Percentiles rank a stretch among this genome's conserved stretches.
These are phyloP conservation scores for Mesopsocus fuscifrons DNA, from an alignment of 2,888 invertebrate genomes.

Conservation along the genomic window DNA sequence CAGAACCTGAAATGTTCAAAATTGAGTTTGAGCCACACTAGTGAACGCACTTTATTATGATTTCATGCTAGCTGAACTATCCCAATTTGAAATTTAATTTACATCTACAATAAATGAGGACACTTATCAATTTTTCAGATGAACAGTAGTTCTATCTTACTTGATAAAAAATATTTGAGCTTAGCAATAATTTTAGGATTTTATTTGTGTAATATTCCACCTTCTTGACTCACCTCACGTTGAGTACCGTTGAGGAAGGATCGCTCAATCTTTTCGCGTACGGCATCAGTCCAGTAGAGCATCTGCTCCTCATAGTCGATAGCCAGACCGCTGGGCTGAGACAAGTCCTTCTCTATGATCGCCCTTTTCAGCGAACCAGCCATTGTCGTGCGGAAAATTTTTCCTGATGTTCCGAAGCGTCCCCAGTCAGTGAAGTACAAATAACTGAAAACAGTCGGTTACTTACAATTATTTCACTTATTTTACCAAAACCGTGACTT, in stretches of 20 bases:
- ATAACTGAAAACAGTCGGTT: slow-evolving; percentile 27
- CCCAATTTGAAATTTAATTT: too few relatives aligned
- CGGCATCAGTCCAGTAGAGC: slow-evolving; percentile 95
- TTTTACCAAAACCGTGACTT: too few relatives aligned
- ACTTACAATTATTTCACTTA: slow-evolving; percentile 1
- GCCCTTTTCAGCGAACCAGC: slow-evolving; percentile 81
- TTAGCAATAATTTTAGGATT: background rate
- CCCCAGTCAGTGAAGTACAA: slow-evolving; percentile 96
- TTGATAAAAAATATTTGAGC: slow-evolving; percentile 6
- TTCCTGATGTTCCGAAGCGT: slow-evolving; percentile 76
- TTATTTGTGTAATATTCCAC: too few relatives aligned
- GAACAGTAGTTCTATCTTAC: too few relatives aligned
- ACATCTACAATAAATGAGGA: too few relatives aligned
- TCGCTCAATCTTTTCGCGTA: slow-evolving; percentile 86
- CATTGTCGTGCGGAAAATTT: slow-evolving; percentile 90
- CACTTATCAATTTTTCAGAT: too few relatives aligned
- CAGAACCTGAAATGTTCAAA: slow-evolving; percentile 35
- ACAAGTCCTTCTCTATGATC: slow-evolving; percentile 74
- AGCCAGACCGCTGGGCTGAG: slow-evolving; percentile 88
- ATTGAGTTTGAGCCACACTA: too few relatives aligned
- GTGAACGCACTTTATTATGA: too few relatives aligned
- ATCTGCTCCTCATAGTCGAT: slow-evolving; percentile 87
- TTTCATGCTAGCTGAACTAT: too few relatives aligned
- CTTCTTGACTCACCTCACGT: too few relatives aligned
- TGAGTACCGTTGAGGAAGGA: slow-evolving; percentile 72